Evolutionary conservation across 1,140 invertebrate species (phyloP).

Genomic region (Geopemphigus sp.): DNA sequence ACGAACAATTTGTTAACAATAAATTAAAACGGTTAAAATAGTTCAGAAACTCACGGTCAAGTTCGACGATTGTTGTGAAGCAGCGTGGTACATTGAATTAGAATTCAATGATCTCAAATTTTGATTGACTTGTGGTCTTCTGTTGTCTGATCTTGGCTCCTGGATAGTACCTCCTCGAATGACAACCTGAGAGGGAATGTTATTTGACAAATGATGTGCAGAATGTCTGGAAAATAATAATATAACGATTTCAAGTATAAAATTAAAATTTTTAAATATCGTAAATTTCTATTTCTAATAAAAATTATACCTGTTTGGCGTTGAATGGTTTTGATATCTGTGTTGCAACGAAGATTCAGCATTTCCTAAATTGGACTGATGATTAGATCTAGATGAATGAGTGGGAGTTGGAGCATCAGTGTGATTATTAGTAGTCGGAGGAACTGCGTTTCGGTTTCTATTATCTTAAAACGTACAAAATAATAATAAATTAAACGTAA

Average conservation of each 20-base stretch:
- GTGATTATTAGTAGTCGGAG: slow-evolving; percentile 19
- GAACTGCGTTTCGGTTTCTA: not conserved
- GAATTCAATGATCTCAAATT: not conserved
- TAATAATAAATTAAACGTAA: not conserved
- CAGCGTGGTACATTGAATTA: not conserved
- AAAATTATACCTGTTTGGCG: not conserved
- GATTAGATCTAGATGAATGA: slow-evolving; percentile 3
- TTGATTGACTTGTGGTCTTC: slow-evolving; percentile 37
- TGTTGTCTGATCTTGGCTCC: slow-evolving; percentile 17
- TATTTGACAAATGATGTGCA: slow-evolving; percentile 22
- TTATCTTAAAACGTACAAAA: slow-evolving; percentile 10
- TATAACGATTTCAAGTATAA: not conserved
- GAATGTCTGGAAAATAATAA: slow-evolving; percentile 27
- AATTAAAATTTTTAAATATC: no score
- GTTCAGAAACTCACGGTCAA: slow-evolving; percentile 1
- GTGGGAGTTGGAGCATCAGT: not conserved
- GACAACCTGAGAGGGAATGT: slow-evolving; percentile 20
- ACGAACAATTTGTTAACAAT: not conserved
- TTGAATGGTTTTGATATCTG: slow-evolving; percentile 27
- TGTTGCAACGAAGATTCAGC: slow-evolving; percentile 7
- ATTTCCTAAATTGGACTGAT: slow-evolving; percentile 10
- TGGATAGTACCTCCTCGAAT: slow-evolving; percentile 8
- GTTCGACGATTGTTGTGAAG: slow-evolving; percentile 2
- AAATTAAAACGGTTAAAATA: not conserved
- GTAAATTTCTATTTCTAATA: no score